A percentile compares a stretch with the other conserved stretches of the same genome.
These are phyloP conservation scores for Prionace glauca DNA, from an alignment of 2,797 vertebrate genomes.

Conservation along the genomic window DNA sequence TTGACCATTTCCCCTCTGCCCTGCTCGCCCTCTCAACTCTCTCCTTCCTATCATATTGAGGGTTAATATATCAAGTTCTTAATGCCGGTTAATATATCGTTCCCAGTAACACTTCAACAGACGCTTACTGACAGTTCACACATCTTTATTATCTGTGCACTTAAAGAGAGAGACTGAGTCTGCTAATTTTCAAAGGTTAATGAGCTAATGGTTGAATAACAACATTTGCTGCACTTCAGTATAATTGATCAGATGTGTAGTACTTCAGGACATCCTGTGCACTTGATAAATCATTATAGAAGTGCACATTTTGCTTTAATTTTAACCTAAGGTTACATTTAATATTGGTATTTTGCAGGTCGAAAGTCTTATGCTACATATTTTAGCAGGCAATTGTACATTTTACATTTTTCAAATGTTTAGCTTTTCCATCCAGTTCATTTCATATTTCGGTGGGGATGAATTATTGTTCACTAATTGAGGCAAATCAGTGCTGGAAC, in stretches of 20 bases:
- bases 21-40: too few relatives aligned
- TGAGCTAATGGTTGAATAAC: neutral
- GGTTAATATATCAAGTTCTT: neutral
- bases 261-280: neutral
- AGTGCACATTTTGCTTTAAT: neutral
- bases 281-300: slow-evolving; percentile 1
- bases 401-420: neutral
- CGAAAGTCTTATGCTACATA: neutral
- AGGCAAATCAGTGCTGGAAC: neutral
- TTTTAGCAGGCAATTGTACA: neutral
- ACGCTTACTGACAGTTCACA: neutral
- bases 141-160: slow-evolving; percentile 15
- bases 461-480: slow-evolving; percentile 33
- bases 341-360: neutral
- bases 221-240: slow-evolving; percentile 6
- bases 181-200: slow-evolving; percentile 32
- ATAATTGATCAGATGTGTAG: slow-evolving; percentile 10
- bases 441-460: neutral
- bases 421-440: neutral
- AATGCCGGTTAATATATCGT: neutral
- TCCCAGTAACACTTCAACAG: neutral
- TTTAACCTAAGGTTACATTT: slow-evolving; percentile 10
- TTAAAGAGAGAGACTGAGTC: slow-evolving; percentile 9
- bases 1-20: neutral
- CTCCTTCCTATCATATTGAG: neutral